phyloP scores from a whole-genome alignment of 2,888 invertebrate species.

The Hydraecia micacea region DNA sequence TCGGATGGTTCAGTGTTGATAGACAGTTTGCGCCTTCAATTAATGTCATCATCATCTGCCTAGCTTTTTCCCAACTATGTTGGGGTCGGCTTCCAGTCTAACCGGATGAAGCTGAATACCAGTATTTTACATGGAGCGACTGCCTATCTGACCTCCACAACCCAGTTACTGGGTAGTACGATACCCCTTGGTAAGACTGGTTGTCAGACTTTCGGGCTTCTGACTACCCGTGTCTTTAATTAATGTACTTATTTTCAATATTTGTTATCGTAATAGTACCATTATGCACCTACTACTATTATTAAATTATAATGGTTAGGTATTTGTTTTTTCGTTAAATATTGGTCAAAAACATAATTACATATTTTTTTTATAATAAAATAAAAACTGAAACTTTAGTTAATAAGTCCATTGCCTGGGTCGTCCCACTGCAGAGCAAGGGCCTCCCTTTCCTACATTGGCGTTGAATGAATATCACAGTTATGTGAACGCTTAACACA shows the following conservation, averaged over 20 bases:
- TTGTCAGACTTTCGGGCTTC: too few relatives aligned
- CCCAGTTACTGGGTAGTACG: too few relatives aligned
- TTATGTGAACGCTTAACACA: background rate
- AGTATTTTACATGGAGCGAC: too few relatives aligned
- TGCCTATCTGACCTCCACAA: too few relatives aligned
- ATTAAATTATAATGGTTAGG: background rate
- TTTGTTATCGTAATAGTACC: background rate
- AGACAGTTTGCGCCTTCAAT: background rate
- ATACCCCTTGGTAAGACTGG: too few relatives aligned
- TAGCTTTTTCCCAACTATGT: too few relatives aligned
- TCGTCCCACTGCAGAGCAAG: background rate
- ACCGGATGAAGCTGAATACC: too few relatives aligned
- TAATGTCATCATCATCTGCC: background rate
- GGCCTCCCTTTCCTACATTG: background rate
- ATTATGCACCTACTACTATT: too few relatives aligned
- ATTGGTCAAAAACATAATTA: background rate
- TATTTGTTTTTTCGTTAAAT: background rate
- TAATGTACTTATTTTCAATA: too few relatives aligned
- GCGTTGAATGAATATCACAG: background rate
- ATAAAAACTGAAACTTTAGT: too few relatives aligned
- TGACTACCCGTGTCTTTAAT: background rate
- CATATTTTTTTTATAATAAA: background rate
- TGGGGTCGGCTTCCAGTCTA: too few relatives aligned
- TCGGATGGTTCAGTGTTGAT: slow-evolving; percentile 16
- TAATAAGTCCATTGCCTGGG: too few relatives aligned